Percentiles rank a stretch among this genome's conserved stretches.
phyloP scores from a whole-genome alignment of 2,888 invertebrate species.

The Aplocera efformata region DNA sequence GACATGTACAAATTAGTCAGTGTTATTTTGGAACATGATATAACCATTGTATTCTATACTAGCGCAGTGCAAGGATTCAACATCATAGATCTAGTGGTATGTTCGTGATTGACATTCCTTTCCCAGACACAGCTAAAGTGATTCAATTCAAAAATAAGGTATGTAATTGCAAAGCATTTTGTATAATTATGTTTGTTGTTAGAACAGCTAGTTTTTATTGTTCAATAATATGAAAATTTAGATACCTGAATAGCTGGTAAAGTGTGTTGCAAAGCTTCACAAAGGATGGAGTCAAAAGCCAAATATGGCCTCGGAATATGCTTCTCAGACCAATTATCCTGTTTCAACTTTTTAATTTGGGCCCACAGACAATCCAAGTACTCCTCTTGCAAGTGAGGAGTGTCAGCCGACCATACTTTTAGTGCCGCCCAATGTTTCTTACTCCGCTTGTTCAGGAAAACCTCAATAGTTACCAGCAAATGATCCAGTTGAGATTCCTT shows the following conservation, averaged over 20 bases:
- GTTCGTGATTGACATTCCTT: too few relatives aligned
- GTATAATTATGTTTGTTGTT: too few relatives aligned
- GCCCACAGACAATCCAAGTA: constrained; percentile 98
- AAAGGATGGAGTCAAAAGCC: constrained; percentile 96
- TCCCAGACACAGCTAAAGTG: too few relatives aligned
- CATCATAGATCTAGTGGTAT: too few relatives aligned
- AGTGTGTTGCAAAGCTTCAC: constrained; percentile 97
- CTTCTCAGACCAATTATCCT: constrained; percentile 98
- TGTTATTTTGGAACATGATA: too few relatives aligned
- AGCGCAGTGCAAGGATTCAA: too few relatives aligned
- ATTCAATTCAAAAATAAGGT: too few relatives aligned
- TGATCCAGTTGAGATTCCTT: constrained; percentile 96
- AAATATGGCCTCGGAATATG: constrained; percentile 97
- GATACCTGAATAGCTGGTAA: constrained; percentile 87
- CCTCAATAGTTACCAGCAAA: constrained; percentile 92
- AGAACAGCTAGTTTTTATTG: too few relatives aligned
- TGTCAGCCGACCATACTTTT: constrained; percentile 96
- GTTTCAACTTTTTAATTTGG: constrained; percentile 87
- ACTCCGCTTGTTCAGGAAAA: constrained; percentile 93
- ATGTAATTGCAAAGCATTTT: too few relatives aligned
- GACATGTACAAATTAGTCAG: too few relatives aligned
- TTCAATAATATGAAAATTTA: too few relatives aligned
- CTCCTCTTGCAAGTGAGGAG: constrained; percentile 97
- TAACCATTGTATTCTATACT: too few relatives aligned
- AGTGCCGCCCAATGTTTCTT: constrained; percentile 96